Base-by-base conservation (phyloP, 2,797 vertebrate genomes). In the Cuculus canorus region DNA sequence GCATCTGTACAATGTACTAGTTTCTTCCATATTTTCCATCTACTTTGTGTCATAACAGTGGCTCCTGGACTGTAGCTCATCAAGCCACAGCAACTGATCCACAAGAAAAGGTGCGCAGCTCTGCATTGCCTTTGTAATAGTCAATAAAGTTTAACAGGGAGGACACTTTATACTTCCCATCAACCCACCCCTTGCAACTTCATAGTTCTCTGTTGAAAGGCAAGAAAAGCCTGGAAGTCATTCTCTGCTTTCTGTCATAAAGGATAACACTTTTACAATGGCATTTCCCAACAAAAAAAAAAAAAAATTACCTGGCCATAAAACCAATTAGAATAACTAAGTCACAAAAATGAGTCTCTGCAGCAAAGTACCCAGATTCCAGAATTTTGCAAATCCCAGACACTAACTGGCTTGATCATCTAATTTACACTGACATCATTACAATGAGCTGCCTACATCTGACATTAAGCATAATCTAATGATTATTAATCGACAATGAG, bases 401-500 rank as follows among this genome's bases (percentile, higher is more conserved):
- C 77, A 60, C 64, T 57, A 56, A 84, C 66, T 75, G 68, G 32
- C 24, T 82, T 86, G 88, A 86, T 63, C 73, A 72, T 66, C 78
- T 81, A 68, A 82, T 88, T 93, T 84, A 82, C 64, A 65, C 37
- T 47, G 72, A 85, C 79, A 65, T n/a, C 61, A 32, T 70, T 78
- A 86, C 75, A 94, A 65, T 50, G 72, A 70, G 83, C 71, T 65
- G 75, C 52, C 84, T 87, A 47, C 52, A 71, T 82, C 68, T 88
- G 82, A 90, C 82, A 84, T 76, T 70, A 82, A 92, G 83, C 85
- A 64, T 72, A 79, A 92, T 76, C 90, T 93, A 94, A 86, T 82
- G 80, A 86, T 83, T 95, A 71, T 80, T 83, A 96, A 96, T 90
- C 95, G 91, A 94, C 95, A 91, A 21, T 39, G 76, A 96, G 37